phyloP scores from a whole-genome alignment of 2,888 invertebrate species.

The Leptothorax acervorum region DNA sequence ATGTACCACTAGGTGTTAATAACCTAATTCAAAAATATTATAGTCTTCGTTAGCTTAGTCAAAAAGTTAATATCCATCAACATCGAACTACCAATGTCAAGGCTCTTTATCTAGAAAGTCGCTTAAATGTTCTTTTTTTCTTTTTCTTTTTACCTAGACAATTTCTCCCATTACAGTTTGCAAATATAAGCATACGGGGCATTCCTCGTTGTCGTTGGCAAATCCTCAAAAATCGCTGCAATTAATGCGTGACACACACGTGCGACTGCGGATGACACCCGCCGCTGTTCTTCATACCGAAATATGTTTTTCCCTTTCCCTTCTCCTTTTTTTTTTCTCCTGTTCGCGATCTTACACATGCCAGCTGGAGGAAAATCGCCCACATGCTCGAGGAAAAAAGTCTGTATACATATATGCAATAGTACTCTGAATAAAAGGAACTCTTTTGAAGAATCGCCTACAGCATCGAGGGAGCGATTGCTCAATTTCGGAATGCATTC shows the following conservation, averaged over 20 bases:
- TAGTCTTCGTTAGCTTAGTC: slow-evolving; percentile 77
- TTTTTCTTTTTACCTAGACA: slow-evolving; percentile 55
- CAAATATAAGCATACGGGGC: slow-evolving; percentile 51
- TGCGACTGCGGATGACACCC: slow-evolving; percentile 25
- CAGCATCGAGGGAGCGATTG: slow-evolving; percentile 57
- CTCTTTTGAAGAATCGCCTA: slow-evolving; percentile 66
- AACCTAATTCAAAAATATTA: slow-evolving; percentile 81
- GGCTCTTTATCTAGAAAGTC: slow-evolving; percentile 58
- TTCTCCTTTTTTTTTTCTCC: background rate
- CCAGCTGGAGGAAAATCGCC: slow-evolving; percentile 62
- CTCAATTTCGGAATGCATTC: slow-evolving; percentile 32
- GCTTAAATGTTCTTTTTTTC: slow-evolving; percentile 43
- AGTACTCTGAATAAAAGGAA: slow-evolving; percentile 69
- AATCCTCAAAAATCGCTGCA: slow-evolving; percentile 29
- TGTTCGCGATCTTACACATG: slow-evolving; percentile 9
- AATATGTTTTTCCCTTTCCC: slow-evolving; percentile 6
- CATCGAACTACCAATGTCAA: slow-evolving; percentile 60
- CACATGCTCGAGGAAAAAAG: slow-evolving; percentile 48
- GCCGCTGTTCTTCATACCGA: slow-evolving; percentile 1
- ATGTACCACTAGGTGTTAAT: slow-evolving; percentile 73
- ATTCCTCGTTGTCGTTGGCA: slow-evolving; percentile 59
- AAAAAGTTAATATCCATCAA: slow-evolving; percentile 61
- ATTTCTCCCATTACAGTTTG: slow-evolving; percentile 51
- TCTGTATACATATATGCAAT: slow-evolving; percentile 51
- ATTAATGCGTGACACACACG: slow-evolving; percentile 5